Evolutionary conservation across 1,140 invertebrate species (phyloP).

Genomic region (Cherax destructor): DNA sequence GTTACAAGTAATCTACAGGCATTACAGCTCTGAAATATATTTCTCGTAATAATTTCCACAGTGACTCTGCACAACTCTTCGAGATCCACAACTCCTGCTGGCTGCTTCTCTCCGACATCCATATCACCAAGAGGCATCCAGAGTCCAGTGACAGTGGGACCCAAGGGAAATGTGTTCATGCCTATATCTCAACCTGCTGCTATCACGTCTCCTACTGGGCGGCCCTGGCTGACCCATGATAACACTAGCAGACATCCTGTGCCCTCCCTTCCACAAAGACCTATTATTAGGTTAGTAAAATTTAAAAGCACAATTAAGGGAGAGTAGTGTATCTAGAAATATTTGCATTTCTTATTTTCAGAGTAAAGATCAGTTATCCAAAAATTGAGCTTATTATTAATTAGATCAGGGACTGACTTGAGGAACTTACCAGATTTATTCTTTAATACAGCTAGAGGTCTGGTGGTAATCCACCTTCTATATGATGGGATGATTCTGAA

Average conservation of each 20-base stretch:
- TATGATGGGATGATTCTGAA: too few species aligned
- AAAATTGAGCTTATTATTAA: too few species aligned
- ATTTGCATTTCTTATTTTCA: too few species aligned
- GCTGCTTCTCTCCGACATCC: constrained; percentile 70
- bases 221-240: constrained; percentile 62
- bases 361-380: too few species aligned
- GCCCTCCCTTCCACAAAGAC: constrained; percentile 62
- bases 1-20: too few species aligned
- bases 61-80: constrained; percentile 92
- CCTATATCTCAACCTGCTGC: constrained; percentile 84
- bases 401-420: too few species aligned
- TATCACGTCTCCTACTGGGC: constrained; percentile 74
- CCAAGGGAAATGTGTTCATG: constrained; percentile 88
- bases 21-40: not conserved
- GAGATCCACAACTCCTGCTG: constrained; percentile 88
- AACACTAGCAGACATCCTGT: constrained; percentile 51
- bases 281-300: constrained; percentile 52
- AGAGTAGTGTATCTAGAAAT: too few species aligned
- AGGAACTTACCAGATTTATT: too few species aligned
- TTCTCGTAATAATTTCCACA: constrained; percentile 74
- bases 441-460: too few species aligned
- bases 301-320: not conserved
- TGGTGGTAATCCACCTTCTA: too few species aligned
- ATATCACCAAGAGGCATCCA: constrained; percentile 75
- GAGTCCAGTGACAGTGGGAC: constrained; percentile 82